Conservation (phyloP, 2,113 vertebrate genomes). For the Nesoenas mayeri region DNA sequence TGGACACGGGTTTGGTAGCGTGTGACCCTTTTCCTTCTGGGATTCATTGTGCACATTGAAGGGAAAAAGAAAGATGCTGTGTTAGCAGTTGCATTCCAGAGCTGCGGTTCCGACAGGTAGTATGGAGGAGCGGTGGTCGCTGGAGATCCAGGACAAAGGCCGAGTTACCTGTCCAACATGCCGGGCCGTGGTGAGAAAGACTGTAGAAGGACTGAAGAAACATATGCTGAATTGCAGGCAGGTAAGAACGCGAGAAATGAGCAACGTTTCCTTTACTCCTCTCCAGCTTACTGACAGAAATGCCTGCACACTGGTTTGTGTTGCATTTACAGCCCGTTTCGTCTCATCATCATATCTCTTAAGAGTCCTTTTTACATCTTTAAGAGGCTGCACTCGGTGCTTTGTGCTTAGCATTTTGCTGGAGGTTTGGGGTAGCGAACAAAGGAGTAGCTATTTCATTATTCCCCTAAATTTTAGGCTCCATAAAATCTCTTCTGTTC, state of each 20-base stretch:
- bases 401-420: background rate
- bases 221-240: slow-evolving; percentile 91
- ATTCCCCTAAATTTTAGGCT: background rate
- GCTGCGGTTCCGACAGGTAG: slow-evolving; percentile 80
- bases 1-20: background rate
- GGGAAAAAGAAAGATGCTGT: background rate
- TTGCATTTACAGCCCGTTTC: background rate
- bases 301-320: background rate
- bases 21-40: background rate
- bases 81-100: background rate
- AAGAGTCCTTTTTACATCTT: background rate
- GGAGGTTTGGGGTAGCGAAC: background rate
- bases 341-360: background rate
- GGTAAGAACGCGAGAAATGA: slow-evolving; percentile 63
- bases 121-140: slow-evolving; percentile 88
- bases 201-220: slow-evolving; percentile 93
- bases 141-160: slow-evolving; percentile 92
- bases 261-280: background rate
- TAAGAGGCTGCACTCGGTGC: background rate
- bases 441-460: background rate
- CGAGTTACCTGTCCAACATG: slow-evolving; percentile 90
- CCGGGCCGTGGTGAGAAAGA: slow-evolving; percentile 92
- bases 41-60: rapidly evolving
- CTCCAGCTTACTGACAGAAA: background rate
- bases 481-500: background rate